Conservation (phyloP, 2,113 vertebrate species). For the Varanus komodoensis region DNA sequence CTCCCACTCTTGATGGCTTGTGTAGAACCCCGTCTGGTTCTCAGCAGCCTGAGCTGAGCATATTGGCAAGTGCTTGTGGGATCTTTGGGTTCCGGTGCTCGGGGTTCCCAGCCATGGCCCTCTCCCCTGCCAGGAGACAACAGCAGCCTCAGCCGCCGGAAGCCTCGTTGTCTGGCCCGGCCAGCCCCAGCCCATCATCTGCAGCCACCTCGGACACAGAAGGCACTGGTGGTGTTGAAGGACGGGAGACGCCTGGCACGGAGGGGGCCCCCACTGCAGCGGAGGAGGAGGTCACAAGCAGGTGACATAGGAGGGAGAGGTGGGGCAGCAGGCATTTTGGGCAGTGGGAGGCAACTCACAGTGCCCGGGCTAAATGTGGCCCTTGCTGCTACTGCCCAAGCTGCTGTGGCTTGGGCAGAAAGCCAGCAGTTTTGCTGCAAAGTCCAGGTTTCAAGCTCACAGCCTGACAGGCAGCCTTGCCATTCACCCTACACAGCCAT, state of each 20-base stretch:
- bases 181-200: constrained; percentile 26
- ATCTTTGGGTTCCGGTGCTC: not conserved
- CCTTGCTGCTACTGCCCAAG: too few relatives aligned
- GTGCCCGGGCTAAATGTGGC: too few relatives aligned
- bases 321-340: too few relatives aligned
- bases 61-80: not conserved
- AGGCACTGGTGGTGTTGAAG: constrained; percentile 8
- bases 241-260: not conserved
- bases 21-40: too few relatives aligned
- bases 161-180: not conserved
- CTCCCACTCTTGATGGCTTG: not conserved
- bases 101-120: not conserved
- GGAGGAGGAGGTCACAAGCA: constrained; percentile 31
- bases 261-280: not conserved
- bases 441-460: not conserved
- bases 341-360: too few relatives aligned
- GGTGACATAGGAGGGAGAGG: not conserved
- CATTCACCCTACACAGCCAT: not conserved
- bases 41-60: not conserved
- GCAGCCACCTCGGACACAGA: constrained; percentile 30
- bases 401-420: too few relatives aligned
- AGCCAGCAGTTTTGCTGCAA: too few relatives aligned
- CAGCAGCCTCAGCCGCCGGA: constrained; percentile 4
- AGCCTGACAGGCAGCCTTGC: not conserved
- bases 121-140: constrained; percentile 2